These are phyloP conservation scores for Heteronetta atricapilla DNA, from an alignment of 2,113 vertebrate genomes.

Conservation along the genomic window DNA sequence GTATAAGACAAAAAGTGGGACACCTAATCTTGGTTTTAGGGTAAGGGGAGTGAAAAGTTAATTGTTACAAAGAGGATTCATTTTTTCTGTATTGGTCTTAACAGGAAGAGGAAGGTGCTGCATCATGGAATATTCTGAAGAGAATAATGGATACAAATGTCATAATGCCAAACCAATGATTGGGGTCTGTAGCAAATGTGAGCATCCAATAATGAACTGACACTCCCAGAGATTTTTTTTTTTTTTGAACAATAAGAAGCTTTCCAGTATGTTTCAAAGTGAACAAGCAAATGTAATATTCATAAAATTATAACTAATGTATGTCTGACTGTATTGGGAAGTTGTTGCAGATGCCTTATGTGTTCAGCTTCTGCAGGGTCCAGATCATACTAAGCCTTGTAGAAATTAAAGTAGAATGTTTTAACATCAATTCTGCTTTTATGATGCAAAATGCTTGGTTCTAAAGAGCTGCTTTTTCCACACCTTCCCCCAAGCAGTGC, in stretches of 20 bases:
- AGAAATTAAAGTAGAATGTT: background rate
- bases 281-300: background rate
- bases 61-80: background rate
- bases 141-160: background rate
- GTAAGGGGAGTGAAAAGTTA: background rate
- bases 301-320: background rate
- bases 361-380: background rate
- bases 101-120: background rate
- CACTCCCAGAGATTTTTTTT: accelerated
- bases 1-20: background rate
- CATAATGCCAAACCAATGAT: background rate
- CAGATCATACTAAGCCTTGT: background rate
- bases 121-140: background rate
- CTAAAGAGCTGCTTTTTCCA: background rate
- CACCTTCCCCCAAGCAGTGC: background rate
- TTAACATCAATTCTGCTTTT: background rate
- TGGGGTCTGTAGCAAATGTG: background rate
- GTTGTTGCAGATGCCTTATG: background rate
- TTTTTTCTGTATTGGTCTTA: background rate
- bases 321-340: background rate
- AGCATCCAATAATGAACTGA: background rate
- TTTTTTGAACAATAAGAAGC: background rate
- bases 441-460: background rate
- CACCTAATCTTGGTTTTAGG: background rate
- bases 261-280: background rate